Evolutionary conservation across 2,888 invertebrate species (phyloP).

Genomic region (Ichneumoninae sp.): DNA sequence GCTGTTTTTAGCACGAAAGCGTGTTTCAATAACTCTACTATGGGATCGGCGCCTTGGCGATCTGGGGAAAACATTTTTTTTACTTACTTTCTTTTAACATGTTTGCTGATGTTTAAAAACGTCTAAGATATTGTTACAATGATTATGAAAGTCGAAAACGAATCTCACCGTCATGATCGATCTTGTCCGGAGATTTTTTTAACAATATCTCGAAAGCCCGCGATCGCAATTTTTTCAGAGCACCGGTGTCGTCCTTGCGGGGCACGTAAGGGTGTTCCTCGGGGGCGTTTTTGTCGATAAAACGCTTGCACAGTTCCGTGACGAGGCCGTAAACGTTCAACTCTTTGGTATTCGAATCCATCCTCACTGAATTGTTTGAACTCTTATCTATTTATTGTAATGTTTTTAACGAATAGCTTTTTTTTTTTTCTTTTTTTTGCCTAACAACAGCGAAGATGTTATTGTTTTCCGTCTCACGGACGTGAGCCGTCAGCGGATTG

Average conservation of each 20-base stretch:
- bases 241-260: slow-evolving; percentile 66
- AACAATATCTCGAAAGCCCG: slow-evolving; percentile 80
- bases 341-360: slow-evolving; percentile 71
- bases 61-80: slow-evolving; percentile 44
- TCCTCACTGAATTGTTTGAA: slow-evolving; percentile 51
- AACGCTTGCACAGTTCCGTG: slow-evolving; percentile 76
- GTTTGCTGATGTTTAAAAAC: neutral
- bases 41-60: slow-evolving; percentile 73
- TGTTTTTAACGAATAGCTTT: neutral
- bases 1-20: slow-evolving; percentile 75
- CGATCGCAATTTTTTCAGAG: slow-evolving; percentile 75
- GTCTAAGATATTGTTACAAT: neutral
- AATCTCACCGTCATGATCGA: slow-evolving; percentile 64
- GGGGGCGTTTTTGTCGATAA: slow-evolving; percentile 68
- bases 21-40: slow-evolving; percentile 79
- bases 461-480: neutral
- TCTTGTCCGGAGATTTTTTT: slow-evolving; percentile 72
- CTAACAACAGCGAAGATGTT: neutral
- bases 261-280: slow-evolving; percentile 66
- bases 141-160: neutral
- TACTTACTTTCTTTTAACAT: neutral
- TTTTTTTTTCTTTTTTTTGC: neutral
- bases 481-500: neutral
- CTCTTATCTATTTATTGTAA: neutral
- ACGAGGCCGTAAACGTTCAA: slow-evolving; percentile 77